Evolutionary conservation across 2,888 invertebrate genomes (phyloP), one percentile per base, ranked within the genome.

Genomic region (Epistrophe grossulariae): DNA sequence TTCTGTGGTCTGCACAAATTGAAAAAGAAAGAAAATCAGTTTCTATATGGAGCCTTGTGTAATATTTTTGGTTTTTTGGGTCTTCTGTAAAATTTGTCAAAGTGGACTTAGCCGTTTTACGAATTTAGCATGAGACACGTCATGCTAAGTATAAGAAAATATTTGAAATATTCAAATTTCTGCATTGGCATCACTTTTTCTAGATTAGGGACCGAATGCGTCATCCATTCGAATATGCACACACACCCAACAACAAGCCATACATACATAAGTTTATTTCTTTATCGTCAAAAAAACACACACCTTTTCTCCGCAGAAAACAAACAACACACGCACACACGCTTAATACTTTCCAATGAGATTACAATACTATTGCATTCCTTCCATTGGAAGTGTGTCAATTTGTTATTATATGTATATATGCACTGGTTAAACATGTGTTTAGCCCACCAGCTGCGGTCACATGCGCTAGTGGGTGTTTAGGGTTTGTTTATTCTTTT

Each of bases 381-480:
- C 2, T 80, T 73, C 80, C 80, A 80, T 17, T 80, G 50, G 60
- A 60, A 80, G 31, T 74, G 28, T 50, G 57, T 77, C 57, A 76
- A 66, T 77, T 76, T 68, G 57, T 68, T 68, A 48, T 77, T n/a
- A 19, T 74, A 72, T 79, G 72, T 72, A 72, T 74, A 72, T 79
- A 64, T 57, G 59, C 62, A n/a, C n/a, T n/a, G 45, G 28, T 17
- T 70, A 45, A 74, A 80, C 80, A 79, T 74, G 80, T 74, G 74
- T 80, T 74, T 38, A 64, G 35, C 43, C 24, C 28, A 43, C 48
- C 81, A 81, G 81, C 76, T 81, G 50, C 19, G 76, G 35, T 50
- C 52, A 40, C 60, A 52, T 74, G 52, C 70, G 70, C 19, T 62
- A 43, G 70, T 71, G 48, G 74, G 77, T 77, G 81, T 76, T 57